phyloP scores from a whole-genome alignment of 92 coral and sea anemone species.

The Virgularia gustaviana region DNA sequence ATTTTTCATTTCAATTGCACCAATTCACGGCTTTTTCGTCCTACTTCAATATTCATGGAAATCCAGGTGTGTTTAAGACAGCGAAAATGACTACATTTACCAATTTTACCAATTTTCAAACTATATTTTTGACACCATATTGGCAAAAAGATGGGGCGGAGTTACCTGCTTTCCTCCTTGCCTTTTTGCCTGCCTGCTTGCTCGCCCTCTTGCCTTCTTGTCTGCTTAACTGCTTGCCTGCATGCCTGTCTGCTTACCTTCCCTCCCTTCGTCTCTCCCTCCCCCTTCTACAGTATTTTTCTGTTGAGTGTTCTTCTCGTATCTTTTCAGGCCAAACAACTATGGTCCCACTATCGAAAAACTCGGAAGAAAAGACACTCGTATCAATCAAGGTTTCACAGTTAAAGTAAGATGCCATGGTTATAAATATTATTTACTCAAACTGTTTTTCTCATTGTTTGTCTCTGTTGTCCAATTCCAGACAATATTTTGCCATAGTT shows the following conservation, averaged over 20 bases:
- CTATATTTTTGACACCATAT: too few species aligned
- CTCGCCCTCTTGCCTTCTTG: neutral
- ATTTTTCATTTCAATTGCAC: too few species aligned
- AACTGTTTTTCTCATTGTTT: too few species aligned
- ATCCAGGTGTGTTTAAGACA: too few species aligned
- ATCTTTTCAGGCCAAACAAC: constrained; percentile 92
- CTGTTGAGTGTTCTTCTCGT: too few species aligned
- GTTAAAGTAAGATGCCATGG: constrained; percentile 66
- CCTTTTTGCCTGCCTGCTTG: neutral
- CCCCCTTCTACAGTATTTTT: neutral
- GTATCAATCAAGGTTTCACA: constrained; percentile 86
- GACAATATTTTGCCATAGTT: constrained; percentile 85
- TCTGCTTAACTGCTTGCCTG: neutral
- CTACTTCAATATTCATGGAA: too few species aligned
- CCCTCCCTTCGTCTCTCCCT: neutral
- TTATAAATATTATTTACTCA: neutral
- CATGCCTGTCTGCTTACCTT: neutral
- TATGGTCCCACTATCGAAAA: constrained; percentile 69
- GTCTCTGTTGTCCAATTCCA: too few species aligned
- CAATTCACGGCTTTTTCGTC: too few species aligned
- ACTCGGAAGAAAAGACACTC: constrained; percentile 69
- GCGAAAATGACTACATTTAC: too few species aligned
- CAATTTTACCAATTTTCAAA: too few species aligned
- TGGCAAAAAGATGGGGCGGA: too few species aligned
- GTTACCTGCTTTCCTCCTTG: too few species aligned